Conservation (phyloP, 2,888 invertebrate species). For the Sesia apiformis region DNA sequence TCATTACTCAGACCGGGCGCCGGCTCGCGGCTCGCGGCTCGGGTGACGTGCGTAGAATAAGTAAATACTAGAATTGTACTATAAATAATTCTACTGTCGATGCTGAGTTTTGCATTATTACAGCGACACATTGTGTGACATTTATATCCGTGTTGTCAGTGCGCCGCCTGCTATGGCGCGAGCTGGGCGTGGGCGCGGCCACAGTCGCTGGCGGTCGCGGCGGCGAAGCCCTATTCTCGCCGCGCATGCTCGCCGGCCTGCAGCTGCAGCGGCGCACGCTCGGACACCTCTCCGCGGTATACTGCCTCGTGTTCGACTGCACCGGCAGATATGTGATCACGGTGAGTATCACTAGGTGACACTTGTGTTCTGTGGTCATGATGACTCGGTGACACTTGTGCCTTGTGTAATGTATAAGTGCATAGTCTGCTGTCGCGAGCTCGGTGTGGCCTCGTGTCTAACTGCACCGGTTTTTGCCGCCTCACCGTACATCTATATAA, state of each 20-base stretch:
- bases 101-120: too few species aligned
- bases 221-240: slow-evolving; percentile 30
- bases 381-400: neutral
- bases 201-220: slow-evolving; percentile 16
- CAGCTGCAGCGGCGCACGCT: slow-evolving; percentile 86
- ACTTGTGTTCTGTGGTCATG: too few species aligned
- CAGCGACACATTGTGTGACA: neutral
- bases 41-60: too few species aligned
- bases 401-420: slow-evolving; percentile 7
- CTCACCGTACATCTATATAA: too few species aligned
- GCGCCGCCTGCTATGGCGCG: slow-evolving; percentile 41
- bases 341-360: slow-evolving; percentile 22
- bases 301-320: slow-evolving; percentile 95
- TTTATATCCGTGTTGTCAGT: slow-evolving; percentile 23
- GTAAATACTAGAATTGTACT: too few species aligned
- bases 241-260: slow-evolving; percentile 72
- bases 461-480: slow-evolving; percentile 80
- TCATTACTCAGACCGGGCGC: neutral
- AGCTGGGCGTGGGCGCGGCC: slow-evolving; percentile 28
- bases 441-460: slow-evolving; percentile 84
- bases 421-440: too few species aligned
- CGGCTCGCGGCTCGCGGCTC: too few species aligned
- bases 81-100: too few species aligned
- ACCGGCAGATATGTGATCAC: slow-evolving; percentile 94
- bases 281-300: slow-evolving; percentile 97